These are phyloP conservation scores for Gopherus flavomarginatus DNA, from an alignment of 2,113 vertebrate genomes.

Conservation along the genomic window DNA sequence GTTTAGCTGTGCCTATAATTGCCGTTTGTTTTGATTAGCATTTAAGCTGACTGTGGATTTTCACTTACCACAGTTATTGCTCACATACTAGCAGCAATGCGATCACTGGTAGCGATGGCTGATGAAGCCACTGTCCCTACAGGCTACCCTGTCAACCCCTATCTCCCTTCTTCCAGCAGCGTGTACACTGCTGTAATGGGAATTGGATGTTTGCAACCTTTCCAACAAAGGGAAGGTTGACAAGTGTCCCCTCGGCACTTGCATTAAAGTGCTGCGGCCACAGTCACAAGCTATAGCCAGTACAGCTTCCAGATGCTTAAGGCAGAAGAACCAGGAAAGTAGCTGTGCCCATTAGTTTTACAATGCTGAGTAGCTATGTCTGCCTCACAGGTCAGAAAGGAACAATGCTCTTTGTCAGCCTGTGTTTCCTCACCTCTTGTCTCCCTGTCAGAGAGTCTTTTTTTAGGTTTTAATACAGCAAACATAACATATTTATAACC, in stretches of 20 bases:
- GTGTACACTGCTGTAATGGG: not conserved
- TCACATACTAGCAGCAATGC: not conserved
- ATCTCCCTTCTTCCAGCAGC: not conserved
- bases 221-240: not conserved
- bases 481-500: not conserved
- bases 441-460: not conserved
- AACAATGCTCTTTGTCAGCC: not conserved
- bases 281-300: not conserved
- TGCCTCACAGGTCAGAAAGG: not conserved
- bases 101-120: not conserved
- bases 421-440: not conserved
- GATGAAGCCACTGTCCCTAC: not conserved
- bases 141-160: not conserved
- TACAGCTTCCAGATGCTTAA: not conserved
- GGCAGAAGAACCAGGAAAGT: not conserved
- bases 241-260: not conserved
- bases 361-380: not conserved
- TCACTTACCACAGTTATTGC: not conserved
- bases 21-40: fast-evolving
- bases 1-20: not conserved
- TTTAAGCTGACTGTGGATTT: not conserved
- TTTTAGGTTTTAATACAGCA: not conserved
- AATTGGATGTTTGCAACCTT: not conserved
- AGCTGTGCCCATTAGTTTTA: not conserved
- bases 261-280: not conserved